Percentiles rank a stretch among this genome's conserved stretches.
Conservation (phyloP, 2,888 invertebrate genomes). For the Caenorhabditis doughertyi region DNA sequence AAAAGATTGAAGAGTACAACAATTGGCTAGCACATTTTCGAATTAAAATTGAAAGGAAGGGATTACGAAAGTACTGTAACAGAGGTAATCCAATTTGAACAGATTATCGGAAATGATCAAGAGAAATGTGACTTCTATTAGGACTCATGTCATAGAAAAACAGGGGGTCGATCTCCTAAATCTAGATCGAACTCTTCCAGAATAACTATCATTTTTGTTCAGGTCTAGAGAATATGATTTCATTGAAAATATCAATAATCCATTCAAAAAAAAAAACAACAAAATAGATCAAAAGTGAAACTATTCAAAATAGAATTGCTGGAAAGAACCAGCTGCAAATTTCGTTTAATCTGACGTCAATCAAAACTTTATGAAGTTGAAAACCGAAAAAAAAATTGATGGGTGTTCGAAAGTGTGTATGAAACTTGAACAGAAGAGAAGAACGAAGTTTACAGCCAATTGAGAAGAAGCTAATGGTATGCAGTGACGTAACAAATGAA, state of each 20-base stretch:
- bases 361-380: neutral
- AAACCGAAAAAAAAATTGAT: too few relatives aligned
- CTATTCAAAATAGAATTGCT: neutral
- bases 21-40: too few relatives aligned
- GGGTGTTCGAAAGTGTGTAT: conserved; percentile 13
- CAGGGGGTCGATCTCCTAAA: too few relatives aligned
- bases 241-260: conserved; percentile 6
- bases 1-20: neutral
- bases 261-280: neutral
- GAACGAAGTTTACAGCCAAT: conserved; percentile 21
- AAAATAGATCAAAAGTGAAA: neutral
- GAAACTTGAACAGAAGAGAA: conserved; percentile 8
- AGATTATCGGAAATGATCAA: too few relatives aligned
- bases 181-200: too few relatives aligned
- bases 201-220: too few relatives aligned
- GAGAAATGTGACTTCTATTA: too few relatives aligned
- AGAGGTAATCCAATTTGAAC: too few relatives aligned
- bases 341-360: neutral
- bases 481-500: conserved; percentile 24
- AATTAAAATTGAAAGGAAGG: too few relatives aligned
- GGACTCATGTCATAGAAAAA: too few relatives aligned
- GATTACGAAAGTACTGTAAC: too few relatives aligned
- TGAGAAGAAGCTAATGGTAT: conserved; percentile 13
- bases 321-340: neutral
- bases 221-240: too few relatives aligned